Percentiles rank a stretch among this genome's conserved stretches.
Conservation (phyloP, 1,140 invertebrate species). For the Lepidurus packardi region DNA sequence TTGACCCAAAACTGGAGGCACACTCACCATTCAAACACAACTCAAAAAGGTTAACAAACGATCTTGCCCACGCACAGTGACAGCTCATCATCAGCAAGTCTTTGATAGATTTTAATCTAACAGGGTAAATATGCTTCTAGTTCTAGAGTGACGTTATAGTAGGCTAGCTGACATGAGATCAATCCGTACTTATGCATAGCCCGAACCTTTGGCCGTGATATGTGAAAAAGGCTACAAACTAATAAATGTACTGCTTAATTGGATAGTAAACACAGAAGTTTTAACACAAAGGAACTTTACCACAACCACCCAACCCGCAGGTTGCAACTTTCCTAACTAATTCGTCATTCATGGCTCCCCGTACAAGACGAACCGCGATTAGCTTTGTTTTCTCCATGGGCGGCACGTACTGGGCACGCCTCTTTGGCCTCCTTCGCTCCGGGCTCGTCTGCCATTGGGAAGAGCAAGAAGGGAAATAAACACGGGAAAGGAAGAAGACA, state of each 20-base stretch:
- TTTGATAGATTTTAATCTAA: not conserved
- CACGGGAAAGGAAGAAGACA: not conserved
- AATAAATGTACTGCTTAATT: not conserved
- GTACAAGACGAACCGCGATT: not conserved
- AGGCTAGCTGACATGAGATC: no score
- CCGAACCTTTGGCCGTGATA: not conserved
- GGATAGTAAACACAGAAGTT: conserved; percentile 2
- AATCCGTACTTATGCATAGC: no score
- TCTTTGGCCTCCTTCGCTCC: not conserved
- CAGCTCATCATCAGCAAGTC: conserved; percentile 1
- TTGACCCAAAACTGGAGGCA: not conserved
- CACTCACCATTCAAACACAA: not conserved
- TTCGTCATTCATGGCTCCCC: not conserved
- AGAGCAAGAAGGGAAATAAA: not conserved
- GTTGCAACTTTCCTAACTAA: not conserved
- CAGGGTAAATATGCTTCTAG: not conserved
- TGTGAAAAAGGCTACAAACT: not conserved
- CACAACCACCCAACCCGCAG: conserved; percentile 16
- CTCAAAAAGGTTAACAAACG: not conserved
- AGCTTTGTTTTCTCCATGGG: not conserved
- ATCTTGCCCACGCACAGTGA: not conserved
- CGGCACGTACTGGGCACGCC: not conserved
- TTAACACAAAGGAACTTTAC: conserved; percentile 7
- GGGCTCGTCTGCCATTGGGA: not conserved
- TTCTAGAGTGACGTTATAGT: not conserved